Evolutionary conservation across 2,797 vertebrate species (phyloP), one percentile per base, ranked within the genome.

Genomic region (Cuniculus paca): DNA sequence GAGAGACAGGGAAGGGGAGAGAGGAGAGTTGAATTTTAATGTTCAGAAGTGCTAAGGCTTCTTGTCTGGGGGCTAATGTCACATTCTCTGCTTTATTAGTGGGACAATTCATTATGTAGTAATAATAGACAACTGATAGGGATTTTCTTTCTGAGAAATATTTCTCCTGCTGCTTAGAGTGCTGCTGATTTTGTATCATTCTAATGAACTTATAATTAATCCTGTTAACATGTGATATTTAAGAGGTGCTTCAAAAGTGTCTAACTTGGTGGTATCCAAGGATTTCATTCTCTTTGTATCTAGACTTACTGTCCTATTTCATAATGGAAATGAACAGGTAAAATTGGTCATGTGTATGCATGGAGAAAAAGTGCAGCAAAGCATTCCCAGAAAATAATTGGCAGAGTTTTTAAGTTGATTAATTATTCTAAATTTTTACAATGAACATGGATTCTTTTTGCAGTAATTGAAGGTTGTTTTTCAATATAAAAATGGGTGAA

Each of bases 401-500:
- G 65, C 5, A 91, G 79, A 79, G 17, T 48, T 74, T 96, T 88
- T 52, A 72, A 77, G 58, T 31, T 79, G 61, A 65, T 80, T 87
- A 9, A 31, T 83, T 26, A 78, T 85, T 90, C 28, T 83, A 70
- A 74, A 39, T 48, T 56, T 89, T 89, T 89, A 52, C 50, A 36
- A 84, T 48, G 34, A 60, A 60, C 16, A 24, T n/a, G 45, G 56
- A 14, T 78, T 77, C 28, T 48, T 88, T 84, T 50, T 79, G 36
- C 31, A 90, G 65, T 31, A 56, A 77, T 48, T 75, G 22, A 75
- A 91, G 72, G 16, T 74, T 17, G 52, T 94, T 91, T 95, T 89
- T n/a, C 68, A 85, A 34, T 80, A 50, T 58, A 94, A 83, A 94
- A 94, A 84, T 87, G 42, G 6, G 56, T 65, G 24, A 36, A 60